Percentiles rank a stretch among this genome's conserved stretches.
phyloP scores from a whole-genome alignment of 2,888 invertebrate genomes.

The Endotricha flammealis region DNA sequence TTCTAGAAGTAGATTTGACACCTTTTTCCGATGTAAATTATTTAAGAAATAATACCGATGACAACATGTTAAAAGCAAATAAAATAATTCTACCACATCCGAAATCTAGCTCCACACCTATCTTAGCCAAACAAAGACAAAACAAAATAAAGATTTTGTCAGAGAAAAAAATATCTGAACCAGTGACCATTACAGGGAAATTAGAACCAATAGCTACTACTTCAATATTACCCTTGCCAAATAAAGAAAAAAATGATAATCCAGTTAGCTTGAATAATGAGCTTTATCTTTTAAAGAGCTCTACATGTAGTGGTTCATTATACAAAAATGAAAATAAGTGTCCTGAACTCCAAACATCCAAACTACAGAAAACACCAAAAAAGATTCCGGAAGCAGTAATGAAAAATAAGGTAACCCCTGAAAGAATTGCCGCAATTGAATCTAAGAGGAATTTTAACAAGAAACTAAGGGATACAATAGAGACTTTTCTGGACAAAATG shows the following conservation, averaged over 20 bases:
- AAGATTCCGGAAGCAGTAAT: too few relatives aligned
- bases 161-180: conserved; percentile 46
- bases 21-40: background rate
- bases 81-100: background rate
- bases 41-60: background rate
- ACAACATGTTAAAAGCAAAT: background rate
- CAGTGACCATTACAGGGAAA: conserved; percentile 34
- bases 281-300: too few relatives aligned
- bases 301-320: too few relatives aligned
- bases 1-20: background rate
- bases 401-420: conserved; percentile 46
- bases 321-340: too few relatives aligned
- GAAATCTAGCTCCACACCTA: background rate
- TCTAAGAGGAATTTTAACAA: conserved; percentile 65
- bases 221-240: conserved; percentile 33
- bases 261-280: too few relatives aligned
- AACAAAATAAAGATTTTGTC: conserved; percentile 53
- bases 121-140: conserved; percentile 12
- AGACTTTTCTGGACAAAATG: conserved; percentile 48
- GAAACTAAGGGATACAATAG: conserved; percentile 57
- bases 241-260: conserved; percentile 18
- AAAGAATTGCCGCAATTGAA: conserved; percentile 55
- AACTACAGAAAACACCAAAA: too few relatives aligned
- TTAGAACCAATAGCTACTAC: conserved; percentile 46
- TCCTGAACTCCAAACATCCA: too few relatives aligned